A percentile compares a stretch with the other conserved stretches of the same genome.
Conservation (phyloP, 2,113 vertebrate species). For the Mobula birostris region DNA sequence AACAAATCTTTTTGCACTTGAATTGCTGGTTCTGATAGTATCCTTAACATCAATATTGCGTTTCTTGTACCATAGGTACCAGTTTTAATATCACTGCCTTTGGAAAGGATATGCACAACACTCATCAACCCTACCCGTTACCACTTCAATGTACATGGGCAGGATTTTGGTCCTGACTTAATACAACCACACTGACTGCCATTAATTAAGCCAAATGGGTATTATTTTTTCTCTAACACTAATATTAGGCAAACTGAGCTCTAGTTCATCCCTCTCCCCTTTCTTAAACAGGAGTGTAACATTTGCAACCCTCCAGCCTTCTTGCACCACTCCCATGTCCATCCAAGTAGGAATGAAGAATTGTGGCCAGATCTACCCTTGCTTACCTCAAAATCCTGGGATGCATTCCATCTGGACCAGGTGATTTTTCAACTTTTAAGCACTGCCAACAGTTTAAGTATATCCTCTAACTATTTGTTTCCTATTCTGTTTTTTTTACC, state of each 20-base stretch:
- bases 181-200: background rate
- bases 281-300: background rate
- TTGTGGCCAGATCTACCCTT: background rate
- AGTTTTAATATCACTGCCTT: background rate
- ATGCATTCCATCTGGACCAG: background rate
- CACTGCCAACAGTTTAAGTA: background rate
- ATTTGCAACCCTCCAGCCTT: conserved; percentile 9
- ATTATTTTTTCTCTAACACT: background rate
- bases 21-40: no score
- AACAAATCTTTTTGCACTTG: no score
- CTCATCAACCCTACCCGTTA: background rate
- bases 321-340: background rate
- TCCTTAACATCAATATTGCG: no score
- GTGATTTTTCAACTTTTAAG: background rate
- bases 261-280: background rate
- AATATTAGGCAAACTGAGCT: background rate
- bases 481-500: background rate
- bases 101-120: background rate
- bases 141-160: background rate
- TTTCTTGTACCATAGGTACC: no score
- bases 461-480: background rate
- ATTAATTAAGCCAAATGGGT: background rate
- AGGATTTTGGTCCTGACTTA: background rate
- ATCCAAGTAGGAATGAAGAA: conserved; percentile 20
- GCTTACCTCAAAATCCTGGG: background rate